Conservation (phyloP, 2,797 vertebrate genomes). For the Mycteria americana region DNA sequence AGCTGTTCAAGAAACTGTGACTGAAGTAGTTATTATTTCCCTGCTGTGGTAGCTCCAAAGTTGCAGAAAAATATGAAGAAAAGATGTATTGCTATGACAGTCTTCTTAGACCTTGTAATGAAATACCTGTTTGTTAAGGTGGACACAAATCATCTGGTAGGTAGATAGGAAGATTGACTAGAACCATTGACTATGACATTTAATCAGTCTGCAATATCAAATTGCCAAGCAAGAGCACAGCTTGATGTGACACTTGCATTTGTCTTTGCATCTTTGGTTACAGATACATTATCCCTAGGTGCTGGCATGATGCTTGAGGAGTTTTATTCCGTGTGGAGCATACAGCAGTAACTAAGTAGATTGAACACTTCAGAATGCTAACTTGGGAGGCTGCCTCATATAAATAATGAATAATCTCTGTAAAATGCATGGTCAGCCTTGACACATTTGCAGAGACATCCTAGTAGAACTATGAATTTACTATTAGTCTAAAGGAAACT, state of each 20-base stretch:
- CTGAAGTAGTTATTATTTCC: not conserved
- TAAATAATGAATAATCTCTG: not conserved
- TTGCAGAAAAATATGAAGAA: not conserved
- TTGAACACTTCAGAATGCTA: not conserved
- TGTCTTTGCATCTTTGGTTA: not conserved
- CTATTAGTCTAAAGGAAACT: not conserved
- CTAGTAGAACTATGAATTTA: not conserved
- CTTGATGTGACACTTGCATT: not conserved
- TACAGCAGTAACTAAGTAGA: not conserved
- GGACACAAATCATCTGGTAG: not conserved
- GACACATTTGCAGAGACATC: accelerated
- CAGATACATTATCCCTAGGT: not conserved
- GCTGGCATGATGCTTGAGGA: not conserved
- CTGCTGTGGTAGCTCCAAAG: not conserved
- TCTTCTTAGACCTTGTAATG: not conserved
- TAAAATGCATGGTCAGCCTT: not conserved
- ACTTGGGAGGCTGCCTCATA: not conserved
- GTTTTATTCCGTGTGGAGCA: not conserved
- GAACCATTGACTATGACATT: not conserved
- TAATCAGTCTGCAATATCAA: not conserved
- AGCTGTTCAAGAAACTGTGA: not conserved
- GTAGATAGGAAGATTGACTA: not conserved
- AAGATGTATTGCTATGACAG: not conserved
- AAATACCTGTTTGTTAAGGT: not conserved
- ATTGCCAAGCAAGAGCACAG: not conserved